These are phyloP conservation scores for Camptogramma bilineatum DNA, from an alignment of 2,888 invertebrate species.

Conservation along the genomic window DNA sequence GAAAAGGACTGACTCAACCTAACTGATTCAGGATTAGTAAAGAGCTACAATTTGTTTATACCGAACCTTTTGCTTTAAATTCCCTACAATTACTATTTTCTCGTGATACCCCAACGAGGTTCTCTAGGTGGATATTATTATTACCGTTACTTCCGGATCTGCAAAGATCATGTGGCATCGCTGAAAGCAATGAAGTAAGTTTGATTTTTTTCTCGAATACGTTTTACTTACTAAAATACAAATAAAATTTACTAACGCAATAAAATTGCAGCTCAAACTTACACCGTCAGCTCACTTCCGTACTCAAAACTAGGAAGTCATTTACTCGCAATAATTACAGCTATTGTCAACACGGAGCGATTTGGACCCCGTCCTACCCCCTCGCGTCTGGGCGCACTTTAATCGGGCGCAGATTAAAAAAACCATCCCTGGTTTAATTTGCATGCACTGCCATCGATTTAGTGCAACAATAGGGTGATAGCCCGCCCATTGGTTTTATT, in stretches of 20 bases:
- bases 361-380: constrained; percentile 52
- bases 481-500: constrained; percentile 27
- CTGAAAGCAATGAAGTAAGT: background rate
- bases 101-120: too few relatives aligned
- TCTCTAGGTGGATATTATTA: too few relatives aligned
- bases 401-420: constrained; percentile 59
- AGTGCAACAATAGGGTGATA: constrained; percentile 56
- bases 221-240: too few relatives aligned
- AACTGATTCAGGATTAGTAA: too few relatives aligned
- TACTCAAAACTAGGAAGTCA: constrained; percentile 44
- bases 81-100: too few relatives aligned
- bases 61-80: too few relatives aligned
- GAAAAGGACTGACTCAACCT: too few relatives aligned
- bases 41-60: too few relatives aligned
- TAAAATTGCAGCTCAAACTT: background rate
- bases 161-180: too few relatives aligned
- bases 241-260: background rate
- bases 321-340: constrained; percentile 59
- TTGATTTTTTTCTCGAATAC: too few relatives aligned
- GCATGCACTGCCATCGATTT: constrained; percentile 61
- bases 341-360: constrained; percentile 63
- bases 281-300: constrained; percentile 22
- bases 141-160: too few relatives aligned
- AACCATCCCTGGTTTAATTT: constrained; percentile 60
- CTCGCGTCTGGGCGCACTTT: constrained; percentile 49